phyloP scores from a whole-genome alignment of 2,113 vertebrate species.

The Paramisgurnus dabryanus region DNA sequence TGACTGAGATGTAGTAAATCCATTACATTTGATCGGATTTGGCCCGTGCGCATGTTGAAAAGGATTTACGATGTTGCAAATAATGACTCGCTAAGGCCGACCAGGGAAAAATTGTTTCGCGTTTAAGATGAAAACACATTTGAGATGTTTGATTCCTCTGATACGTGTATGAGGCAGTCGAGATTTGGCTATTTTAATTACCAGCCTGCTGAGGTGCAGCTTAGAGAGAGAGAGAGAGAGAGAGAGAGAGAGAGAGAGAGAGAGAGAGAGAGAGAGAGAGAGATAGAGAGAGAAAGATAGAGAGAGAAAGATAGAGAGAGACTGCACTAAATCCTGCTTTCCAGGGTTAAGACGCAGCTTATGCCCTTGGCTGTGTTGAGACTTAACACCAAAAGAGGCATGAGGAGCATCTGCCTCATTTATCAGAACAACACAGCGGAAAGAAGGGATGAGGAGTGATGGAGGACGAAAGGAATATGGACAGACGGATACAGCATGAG shows the following conservation, averaged over 20 bases:
- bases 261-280: too few relatives aligned
- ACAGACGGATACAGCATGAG: constrained; percentile 50
- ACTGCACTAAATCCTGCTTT: constrained; percentile 63
- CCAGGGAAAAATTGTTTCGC: constrained; percentile 49
- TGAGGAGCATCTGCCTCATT: constrained; percentile 50
- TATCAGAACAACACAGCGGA: constrained; percentile 26
- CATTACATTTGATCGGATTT: constrained; percentile 61
- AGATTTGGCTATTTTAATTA: constrained; percentile 73
- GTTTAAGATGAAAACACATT: constrained; percentile 57
- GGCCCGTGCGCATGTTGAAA: constrained; percentile 46
- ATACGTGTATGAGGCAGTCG: constrained; percentile 40
- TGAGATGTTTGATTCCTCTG: constrained; percentile 54
- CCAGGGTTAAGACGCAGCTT: constrained; percentile 68
- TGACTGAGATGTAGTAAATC: constrained; percentile 50
- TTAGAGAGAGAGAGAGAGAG: constrained; percentile 11
- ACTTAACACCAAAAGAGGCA: constrained; percentile 53
- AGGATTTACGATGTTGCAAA: constrained; percentile 58
- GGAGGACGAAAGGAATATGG: constrained; percentile 36
- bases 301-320: background rate
- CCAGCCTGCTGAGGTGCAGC: constrained; percentile 61
- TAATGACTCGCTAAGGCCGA: constrained; percentile 58
- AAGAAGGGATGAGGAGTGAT: constrained; percentile 46
- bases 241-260: background rate
- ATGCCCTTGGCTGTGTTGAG: constrained; percentile 57
- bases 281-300: background rate